These are phyloP conservation scores for Triplophysa dalaica DNA, from an alignment of 2,113 vertebrate species.

Conservation along the genomic window DNA sequence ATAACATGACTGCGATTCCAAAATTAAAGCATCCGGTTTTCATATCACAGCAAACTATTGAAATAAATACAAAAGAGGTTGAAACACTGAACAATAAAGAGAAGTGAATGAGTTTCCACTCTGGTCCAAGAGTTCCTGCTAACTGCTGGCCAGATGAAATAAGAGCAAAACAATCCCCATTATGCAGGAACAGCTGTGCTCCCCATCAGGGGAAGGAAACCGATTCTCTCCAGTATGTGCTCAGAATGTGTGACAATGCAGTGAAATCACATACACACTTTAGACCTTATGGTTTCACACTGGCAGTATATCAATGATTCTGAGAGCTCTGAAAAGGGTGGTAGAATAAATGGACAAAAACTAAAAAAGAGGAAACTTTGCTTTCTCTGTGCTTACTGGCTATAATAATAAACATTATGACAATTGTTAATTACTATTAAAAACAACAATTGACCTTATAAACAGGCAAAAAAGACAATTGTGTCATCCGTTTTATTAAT, in stretches of 20 bases:
- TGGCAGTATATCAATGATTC: neutral
- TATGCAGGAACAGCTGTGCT: conserved; percentile 45
- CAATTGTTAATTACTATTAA: too few species aligned
- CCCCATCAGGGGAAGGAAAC: conserved; percentile 53
- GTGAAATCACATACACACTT: conserved; percentile 11
- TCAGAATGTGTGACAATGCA: conserved; percentile 35
- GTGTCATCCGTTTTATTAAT: too few species aligned
- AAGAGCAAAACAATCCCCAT: conserved; percentile 47
- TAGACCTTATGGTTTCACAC: neutral
- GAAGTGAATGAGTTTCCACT: conserved; percentile 48
- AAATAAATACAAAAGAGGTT: neutral
- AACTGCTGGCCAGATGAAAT: conserved; percentile 39
- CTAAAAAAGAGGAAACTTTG: neutral
- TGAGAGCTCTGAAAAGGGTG: neutral
- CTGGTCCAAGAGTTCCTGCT: conserved; percentile 46
- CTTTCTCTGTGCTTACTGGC: neutral
- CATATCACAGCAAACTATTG: neutral
- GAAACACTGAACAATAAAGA: conserved; percentile 40
- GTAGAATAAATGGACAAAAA: neutral
- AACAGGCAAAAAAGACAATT: too few species aligned
- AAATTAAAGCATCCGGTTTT: neutral
- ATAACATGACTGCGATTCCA: neutral
- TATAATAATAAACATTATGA: too few species aligned
- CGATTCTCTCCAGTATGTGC: conserved; percentile 26
- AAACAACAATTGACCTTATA: too few species aligned